phyloP scores from a whole-genome alignment of 2,888 invertebrate genomes.

The Myopa testacea region DNA sequence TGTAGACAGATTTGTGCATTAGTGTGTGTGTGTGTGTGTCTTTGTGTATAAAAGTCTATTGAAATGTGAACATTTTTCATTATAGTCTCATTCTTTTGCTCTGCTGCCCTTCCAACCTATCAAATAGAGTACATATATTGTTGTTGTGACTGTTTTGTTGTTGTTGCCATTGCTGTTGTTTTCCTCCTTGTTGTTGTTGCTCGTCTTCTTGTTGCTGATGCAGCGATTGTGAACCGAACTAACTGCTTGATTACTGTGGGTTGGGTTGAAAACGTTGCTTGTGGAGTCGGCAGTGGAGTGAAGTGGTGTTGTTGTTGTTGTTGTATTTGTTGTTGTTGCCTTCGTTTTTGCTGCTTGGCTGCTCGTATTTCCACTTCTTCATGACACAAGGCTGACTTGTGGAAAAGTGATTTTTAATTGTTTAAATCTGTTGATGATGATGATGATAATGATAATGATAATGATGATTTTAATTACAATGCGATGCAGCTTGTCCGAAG shows the following conservation, averaged over 20 bases:
- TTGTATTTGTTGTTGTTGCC: background rate
- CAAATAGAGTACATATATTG: background rate
- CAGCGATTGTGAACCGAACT: background rate
- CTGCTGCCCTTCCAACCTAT: background rate
- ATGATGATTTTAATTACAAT: background rate
- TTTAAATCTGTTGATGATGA: background rate
- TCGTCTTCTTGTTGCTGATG: background rate
- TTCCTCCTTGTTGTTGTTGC: background rate
- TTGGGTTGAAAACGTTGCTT: background rate
- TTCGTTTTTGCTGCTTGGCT: background rate
- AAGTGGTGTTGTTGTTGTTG: background rate
- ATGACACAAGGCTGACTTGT: background rate
- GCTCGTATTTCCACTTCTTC: background rate
- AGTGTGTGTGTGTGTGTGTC: background rate
- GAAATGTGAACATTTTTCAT: conserved; percentile 6
- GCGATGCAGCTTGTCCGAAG: background rate
- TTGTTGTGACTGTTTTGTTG: too few relatives aligned
- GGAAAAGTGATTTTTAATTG: background rate
- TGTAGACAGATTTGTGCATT: background rate
- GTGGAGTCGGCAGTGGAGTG: background rate
- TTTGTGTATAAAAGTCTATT: background rate
- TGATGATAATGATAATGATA: too few relatives aligned
- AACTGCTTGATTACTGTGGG: background rate
- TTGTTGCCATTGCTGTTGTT: too few relatives aligned
- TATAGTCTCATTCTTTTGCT: background rate